Conservation (phyloP, 2,113 vertebrate genomes). For the Orcinus orca region DNA sequence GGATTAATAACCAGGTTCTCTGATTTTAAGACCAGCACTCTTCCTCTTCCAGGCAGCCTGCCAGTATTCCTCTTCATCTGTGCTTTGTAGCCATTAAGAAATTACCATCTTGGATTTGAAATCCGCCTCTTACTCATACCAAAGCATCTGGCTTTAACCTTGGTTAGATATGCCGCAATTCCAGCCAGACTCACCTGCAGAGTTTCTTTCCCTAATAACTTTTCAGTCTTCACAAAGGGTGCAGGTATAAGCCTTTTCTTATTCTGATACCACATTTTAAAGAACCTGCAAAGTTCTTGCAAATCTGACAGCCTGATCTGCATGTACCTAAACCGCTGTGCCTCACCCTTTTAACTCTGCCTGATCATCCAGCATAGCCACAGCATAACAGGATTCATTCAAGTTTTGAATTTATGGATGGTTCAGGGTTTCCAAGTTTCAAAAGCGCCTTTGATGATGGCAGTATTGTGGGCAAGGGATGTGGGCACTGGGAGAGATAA, state of each 20-base stretch:
- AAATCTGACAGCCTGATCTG: conserved; percentile 66
- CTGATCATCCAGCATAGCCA: conserved; percentile 77
- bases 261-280: not conserved
- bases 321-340: conserved; percentile 74
- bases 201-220: not conserved
- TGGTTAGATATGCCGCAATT: not conserved
- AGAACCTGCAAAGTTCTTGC: not conserved
- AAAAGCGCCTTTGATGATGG: conserved; percentile 43
- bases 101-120: not conserved
- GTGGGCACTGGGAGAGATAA: not conserved
- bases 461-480: not conserved
- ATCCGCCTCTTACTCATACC: not conserved
- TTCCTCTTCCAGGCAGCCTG: not conserved
- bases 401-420: conserved; percentile 76
- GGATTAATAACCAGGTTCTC: not conserved
- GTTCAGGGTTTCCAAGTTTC: conserved; percentile 71
- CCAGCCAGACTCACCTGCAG: not conserved
- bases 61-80: not conserved
- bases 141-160: not conserved
- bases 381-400: conserved; percentile 77
- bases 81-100: not conserved
- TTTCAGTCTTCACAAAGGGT: not conserved
- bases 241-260: not conserved
- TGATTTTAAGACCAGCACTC: not conserved
- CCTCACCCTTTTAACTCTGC: conserved; percentile 75